Conservation (phyloP, 2,888 invertebrate genomes). For the Glaucopsyche alexis region DNA sequence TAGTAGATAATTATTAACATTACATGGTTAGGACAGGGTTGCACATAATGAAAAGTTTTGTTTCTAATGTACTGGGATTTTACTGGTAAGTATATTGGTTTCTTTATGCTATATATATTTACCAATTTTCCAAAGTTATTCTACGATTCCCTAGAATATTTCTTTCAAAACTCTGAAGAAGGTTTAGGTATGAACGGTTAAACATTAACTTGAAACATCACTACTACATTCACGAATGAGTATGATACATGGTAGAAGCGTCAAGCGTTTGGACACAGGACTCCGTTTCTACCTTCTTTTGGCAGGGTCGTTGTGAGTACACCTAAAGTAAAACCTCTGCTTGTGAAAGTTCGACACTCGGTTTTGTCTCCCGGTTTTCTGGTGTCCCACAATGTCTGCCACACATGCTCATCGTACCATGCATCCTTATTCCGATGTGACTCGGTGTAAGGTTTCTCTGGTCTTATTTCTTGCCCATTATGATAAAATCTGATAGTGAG, state of each 20-base stretch:
- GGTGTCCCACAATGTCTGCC: conserved; percentile 59
- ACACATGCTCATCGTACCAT: conserved; percentile 60
- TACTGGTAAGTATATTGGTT: too few species aligned
- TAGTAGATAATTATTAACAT: not conserved
- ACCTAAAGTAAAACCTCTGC: conserved; percentile 59
- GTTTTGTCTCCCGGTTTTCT: conserved; percentile 51
- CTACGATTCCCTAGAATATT: too few species aligned
- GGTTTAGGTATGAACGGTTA: not conserved
- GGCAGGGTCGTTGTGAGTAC: conserved; percentile 61
- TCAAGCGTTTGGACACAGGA: conserved; percentile 15
- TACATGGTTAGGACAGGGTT: conserved; percentile 11
- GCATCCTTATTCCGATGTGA: conserved; percentile 56
- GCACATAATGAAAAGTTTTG: conserved; percentile 8
- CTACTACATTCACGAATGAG: conserved; percentile 12
- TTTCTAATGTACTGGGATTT: too few species aligned
- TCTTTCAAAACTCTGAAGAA: not conserved
- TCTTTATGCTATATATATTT: too few species aligned
- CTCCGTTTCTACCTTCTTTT: conserved; percentile 52
- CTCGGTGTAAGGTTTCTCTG: conserved; percentile 53
- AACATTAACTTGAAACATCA: not conserved
- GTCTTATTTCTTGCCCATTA: conserved; percentile 50
- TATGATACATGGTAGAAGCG: conserved; percentile 9
- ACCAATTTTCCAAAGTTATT: too few species aligned
- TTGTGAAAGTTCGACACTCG: conserved; percentile 65
- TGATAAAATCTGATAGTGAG: conserved; percentile 64